These are phyloP conservation scores for Drosophila ogumai DNA, from an alignment of 1,140 invertebrate genomes.

Conservation along the genomic window DNA sequence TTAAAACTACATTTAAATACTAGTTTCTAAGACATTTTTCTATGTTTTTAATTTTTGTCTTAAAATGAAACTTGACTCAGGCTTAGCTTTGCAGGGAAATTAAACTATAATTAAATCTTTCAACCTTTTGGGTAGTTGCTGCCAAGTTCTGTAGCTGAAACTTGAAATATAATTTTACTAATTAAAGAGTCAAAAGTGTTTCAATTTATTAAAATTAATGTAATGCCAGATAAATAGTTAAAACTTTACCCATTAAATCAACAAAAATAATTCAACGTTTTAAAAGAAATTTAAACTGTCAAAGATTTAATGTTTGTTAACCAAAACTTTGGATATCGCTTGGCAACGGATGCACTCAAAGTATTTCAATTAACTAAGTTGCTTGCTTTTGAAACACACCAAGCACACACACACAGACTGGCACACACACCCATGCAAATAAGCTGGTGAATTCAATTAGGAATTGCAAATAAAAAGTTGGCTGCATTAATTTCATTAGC, in stretches of 20 bases:
- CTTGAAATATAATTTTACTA: neutral
- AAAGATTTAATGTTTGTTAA: conserved; percentile 6
- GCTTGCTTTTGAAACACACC: conserved; percentile 19
- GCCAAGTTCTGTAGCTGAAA: neutral
- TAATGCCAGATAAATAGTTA: neutral
- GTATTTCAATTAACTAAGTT: conserved; percentile 57
- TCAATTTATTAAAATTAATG: neutral
- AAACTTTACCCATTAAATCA: neutral
- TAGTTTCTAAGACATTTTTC: too few relatives aligned
- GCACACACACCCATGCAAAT: conserved; percentile 11
- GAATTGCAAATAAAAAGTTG: conserved; percentile 76
- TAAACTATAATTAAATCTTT: too few relatives aligned
- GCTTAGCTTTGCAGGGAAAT: too few relatives aligned
- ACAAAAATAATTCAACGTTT: too few relatives aligned
- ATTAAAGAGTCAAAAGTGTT: too few relatives aligned
- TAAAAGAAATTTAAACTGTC: neutral
- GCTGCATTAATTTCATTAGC: conserved; percentile 77
- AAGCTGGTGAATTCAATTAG: conserved; percentile 72
- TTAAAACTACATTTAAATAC: too few relatives aligned
- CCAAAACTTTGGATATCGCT: conserved; percentile 26
- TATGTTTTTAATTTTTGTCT: neutral
- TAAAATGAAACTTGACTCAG: neutral
- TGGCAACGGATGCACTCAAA: conserved; percentile 42
- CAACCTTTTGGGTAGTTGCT: neutral
- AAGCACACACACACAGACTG: neutral